A percentile compares a stretch with the other conserved stretches of the same genome.
Conservation (phyloP, 2,888 invertebrate species). For the Gerris lacustris region DNA sequence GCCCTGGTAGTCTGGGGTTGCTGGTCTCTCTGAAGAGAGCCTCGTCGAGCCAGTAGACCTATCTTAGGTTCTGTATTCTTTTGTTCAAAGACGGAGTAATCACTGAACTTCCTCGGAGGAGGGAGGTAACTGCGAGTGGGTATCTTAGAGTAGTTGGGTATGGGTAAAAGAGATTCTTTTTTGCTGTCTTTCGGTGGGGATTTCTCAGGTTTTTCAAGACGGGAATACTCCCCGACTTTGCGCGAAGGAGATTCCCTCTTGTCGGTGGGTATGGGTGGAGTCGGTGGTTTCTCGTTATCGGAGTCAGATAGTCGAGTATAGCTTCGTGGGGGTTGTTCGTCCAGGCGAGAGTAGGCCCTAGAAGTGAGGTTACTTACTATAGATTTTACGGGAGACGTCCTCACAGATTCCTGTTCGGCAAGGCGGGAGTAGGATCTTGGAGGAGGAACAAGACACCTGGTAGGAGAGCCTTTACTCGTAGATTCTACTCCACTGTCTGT, state of each 20-base stretch:
- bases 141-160: constrained; percentile 13
- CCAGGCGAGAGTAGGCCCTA: constrained; percentile 14
- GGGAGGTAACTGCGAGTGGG: constrained; percentile 31
- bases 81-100: constrained; percentile 39
- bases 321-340: constrained; percentile 17
- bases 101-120: constrained; percentile 45
- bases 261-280: neutral
- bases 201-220: constrained; percentile 8
- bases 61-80: constrained; percentile 27
- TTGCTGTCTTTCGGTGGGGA: constrained; percentile 1
- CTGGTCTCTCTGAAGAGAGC: constrained; percentile 30
- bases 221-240: constrained; percentile 4
- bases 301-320: constrained; percentile 21
- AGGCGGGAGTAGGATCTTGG: neutral
- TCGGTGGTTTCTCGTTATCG: constrained; percentile 16
- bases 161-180: constrained; percentile 5
- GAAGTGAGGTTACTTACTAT: constrained; percentile 4
- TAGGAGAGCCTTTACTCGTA: neutral
- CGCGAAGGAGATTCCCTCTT: constrained; percentile 7
- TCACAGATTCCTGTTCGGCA: neutral
- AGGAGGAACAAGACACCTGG: constrained; percentile 6
- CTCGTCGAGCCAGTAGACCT: constrained; percentile 29
- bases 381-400: constrained; percentile 2
- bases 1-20: constrained; percentile 24
- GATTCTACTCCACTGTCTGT: constrained; percentile 9